Base-by-base conservation (phyloP, 1,140 invertebrate species). In the Micrasema longulum region DNA sequence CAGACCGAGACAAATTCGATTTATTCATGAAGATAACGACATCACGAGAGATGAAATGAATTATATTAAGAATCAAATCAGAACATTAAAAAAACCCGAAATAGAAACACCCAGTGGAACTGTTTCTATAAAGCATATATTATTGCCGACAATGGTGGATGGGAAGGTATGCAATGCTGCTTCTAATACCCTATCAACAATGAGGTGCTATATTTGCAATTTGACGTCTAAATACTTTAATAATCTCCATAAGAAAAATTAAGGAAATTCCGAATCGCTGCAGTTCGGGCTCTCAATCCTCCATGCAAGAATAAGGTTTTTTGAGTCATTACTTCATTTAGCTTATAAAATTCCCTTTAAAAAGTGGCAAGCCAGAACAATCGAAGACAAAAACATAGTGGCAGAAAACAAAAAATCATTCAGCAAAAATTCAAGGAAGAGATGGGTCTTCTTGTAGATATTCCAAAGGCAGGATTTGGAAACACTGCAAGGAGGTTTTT, bases 101-200 rank as follows among this genome's bases (percentile, higher is more conserved):
- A 22, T 50, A 9, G 9, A 22, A 14, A 50, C 16, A 50, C 1
- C 14, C 2, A 22, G 18, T 9, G 18, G 16, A 20, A 22, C 5
- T 3, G 11, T 50, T 10, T 50, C 18, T 4, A 50, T 22, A 50
- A 50, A 50, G 20, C 47, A 50, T 16, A 11, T 22, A 10, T 20
- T 50, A 10, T n/a, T 74, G 3, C 20, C 81, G 18, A 83, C 80
- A 22, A 83, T 85, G 80, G 76, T 85, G 12, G 81, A 86, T 69
- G 80, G 77, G 9, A 84, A 86, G 78, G 80, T 84, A 2, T 81
- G 79, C 48, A 84, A 85, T 73, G 79, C 80, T 7, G 65, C 80
- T 20, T 81, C 79, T 10, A 60, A 60, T 0, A 84, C 78, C 35
- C 76, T 45, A 67, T 84, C 81, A 16, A 77, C 82, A 11, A 73